These are phyloP conservation scores for Drosophila recens DNA, from an alignment of 2,888 invertebrate genomes.

Conservation along the genomic window DNA sequence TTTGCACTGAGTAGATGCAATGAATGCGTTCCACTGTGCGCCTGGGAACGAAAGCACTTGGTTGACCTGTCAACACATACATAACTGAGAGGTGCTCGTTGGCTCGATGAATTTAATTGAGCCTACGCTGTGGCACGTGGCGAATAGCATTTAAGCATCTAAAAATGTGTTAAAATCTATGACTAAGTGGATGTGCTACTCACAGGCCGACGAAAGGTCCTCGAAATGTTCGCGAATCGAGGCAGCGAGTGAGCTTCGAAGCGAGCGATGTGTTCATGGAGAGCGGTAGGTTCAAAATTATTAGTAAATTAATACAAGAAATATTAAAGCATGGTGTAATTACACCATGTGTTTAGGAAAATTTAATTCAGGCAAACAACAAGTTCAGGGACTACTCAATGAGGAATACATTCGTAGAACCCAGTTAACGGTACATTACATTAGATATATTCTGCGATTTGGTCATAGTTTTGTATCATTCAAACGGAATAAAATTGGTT, in stretches of 20 bases:
- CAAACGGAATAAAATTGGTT: too few relatives aligned
- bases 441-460: too few relatives aligned
- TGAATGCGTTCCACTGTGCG: slow-evolving; percentile 35
- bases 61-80: slow-evolving; percentile 34
- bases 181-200: slow-evolving; percentile 67
- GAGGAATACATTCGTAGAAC: neutral
- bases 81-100: slow-evolving; percentile 41
- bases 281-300: neutral
- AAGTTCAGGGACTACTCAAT: slow-evolving; percentile 1
- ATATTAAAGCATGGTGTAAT: neutral
- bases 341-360: neutral
- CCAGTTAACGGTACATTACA: neutral
- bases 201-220: slow-evolving; percentile 85
- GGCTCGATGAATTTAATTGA: slow-evolving; percentile 45
- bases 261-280: neutral
- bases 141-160: slow-evolving; percentile 7
- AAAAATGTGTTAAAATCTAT: slow-evolving; percentile 19
- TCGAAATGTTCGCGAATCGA: slow-evolving; percentile 84
- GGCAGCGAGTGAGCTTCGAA: slow-evolving; percentile 78
- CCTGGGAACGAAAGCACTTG: slow-evolving; percentile 60
- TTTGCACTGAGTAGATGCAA: neutral
- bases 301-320: neutral
- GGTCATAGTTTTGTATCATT: too few relatives aligned
- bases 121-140: slow-evolving; percentile 36
- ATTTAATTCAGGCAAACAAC: neutral